phyloP scores from a whole-genome alignment of 2,888 invertebrate species.

The Zhuqinia jingwanae region DNA sequence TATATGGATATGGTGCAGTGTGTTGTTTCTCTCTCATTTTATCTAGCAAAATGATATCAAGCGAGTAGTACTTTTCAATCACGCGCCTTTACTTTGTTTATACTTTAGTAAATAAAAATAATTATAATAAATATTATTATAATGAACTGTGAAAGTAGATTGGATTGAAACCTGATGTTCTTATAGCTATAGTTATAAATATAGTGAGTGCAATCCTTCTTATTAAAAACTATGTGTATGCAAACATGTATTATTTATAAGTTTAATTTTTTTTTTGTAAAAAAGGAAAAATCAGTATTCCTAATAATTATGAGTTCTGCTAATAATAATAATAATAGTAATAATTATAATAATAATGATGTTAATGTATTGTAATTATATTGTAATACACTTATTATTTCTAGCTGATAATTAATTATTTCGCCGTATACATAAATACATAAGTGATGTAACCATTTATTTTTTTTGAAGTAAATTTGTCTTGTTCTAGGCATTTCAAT shows the following conservation, averaged over 20 bases:
- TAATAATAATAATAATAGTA: too few relatives aligned
- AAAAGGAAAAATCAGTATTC: slow-evolving; percentile 47
- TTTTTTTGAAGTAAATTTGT: slow-evolving; percentile 48
- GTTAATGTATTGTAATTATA: too few relatives aligned
- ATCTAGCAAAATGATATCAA: slow-evolving; percentile 61
- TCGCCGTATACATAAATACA: too few relatives aligned
- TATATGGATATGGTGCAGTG: background rate
- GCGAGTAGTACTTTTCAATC: slow-evolving; percentile 20
- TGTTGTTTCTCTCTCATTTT: slow-evolving; percentile 54
- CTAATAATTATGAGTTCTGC: slow-evolving; percentile 28
- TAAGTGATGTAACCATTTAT: slow-evolving; percentile 46
- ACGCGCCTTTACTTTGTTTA: slow-evolving; percentile 35
- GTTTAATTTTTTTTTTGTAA: slow-evolving; percentile 14
- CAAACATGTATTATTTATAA: slow-evolving; percentile 26
- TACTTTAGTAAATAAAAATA: too few relatives aligned
- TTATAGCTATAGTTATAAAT: background rate
- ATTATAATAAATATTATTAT: too few relatives aligned
- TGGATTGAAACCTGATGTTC: background rate
- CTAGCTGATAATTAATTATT: background rate
- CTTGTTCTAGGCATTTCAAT: slow-evolving; percentile 11
- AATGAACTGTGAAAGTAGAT: background rate
- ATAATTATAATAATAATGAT: too few relatives aligned
- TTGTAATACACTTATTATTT: background rate
- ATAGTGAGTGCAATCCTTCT: slow-evolving; percentile 20
- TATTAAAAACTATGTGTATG: too few relatives aligned